Evolutionary conservation across 2,797 vertebrate genomes (phyloP), one percentile per base, ranked within the genome.

Genomic region (Rhinogobio ventralis): DNA sequence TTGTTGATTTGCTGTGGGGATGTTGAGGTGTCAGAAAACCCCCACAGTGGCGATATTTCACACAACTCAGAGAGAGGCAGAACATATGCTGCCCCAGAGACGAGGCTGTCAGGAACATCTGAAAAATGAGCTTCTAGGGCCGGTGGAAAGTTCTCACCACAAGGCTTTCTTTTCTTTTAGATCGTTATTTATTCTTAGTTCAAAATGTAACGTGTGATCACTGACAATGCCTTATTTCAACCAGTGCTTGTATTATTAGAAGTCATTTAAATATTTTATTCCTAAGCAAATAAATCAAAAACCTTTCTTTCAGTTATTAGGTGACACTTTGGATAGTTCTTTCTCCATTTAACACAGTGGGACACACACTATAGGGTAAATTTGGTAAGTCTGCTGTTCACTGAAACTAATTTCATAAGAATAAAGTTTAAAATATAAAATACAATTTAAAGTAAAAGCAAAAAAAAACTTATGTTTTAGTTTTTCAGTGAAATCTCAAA

Each of bases 11-110:
- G 45, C 46, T 42, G 49, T 72, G 75, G 78, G 68, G 78, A 78
- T 79, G 55, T 72, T 46, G 57, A 79, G n/a, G 76, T 76, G 79
- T 85, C 66, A 79, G 71, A 69, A 74, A 73, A 33, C n/a, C 15
- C 71, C 72, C 86, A 77, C 30, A 46, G 86, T 69, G 75, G 68
- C 42, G 53, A 64, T 75, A 72, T 78, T 67, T 87, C 78, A 87
- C 86, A 74, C 68, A 64, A 57, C 30, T 60, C 36, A 4, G 46
- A 72, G 80, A 74, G 67, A 68, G 19, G 51, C 60, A 71, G 72
- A 79, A 83, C 80, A 87, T 85, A 86, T 87, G 84, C 79, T 67
- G 33, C 76, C 78, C n/a, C 20, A 53, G 80, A 83, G 46, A 82
- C 81, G 67, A 49, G 66, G 66, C 73, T 42, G 79, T 23, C 64